These are phyloP conservation scores for Pachliopta kotzebuea DNA, from an alignment of 2,888 invertebrate genomes.

Conservation along the genomic window DNA sequence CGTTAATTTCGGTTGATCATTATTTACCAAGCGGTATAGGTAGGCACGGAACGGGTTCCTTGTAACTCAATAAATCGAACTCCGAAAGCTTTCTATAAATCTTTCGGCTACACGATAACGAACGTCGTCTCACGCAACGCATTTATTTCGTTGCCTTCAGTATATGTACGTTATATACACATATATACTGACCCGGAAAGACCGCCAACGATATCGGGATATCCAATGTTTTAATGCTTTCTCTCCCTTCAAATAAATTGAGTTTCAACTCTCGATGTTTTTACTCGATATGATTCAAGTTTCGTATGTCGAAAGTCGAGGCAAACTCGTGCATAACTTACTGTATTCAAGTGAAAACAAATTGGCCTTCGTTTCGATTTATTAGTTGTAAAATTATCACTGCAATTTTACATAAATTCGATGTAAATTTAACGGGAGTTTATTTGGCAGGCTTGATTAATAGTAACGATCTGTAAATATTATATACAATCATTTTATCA, in stretches of 20 bases:
- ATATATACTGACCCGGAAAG: constrained; percentile 56
- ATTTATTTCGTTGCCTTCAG: constrained; percentile 56
- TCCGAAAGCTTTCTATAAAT: constrained; percentile 74
- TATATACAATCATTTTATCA: background rate
- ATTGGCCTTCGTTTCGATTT: constrained; percentile 49
- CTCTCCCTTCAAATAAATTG: constrained; percentile 43
- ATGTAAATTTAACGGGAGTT: constrained; percentile 48
- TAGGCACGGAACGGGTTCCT: constrained; percentile 76
- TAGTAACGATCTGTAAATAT: constrained; percentile 9
- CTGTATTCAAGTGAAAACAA: constrained; percentile 41
- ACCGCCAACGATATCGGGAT: constrained; percentile 53
- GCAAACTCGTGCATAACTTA: constrained; percentile 32
- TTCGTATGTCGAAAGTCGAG: constrained; percentile 40
- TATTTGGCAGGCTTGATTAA: constrained; percentile 16
- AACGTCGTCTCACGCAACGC: constrained; percentile 77
- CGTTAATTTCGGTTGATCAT: constrained; percentile 73
- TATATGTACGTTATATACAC: constrained; percentile 42
- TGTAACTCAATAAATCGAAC: constrained; percentile 69
- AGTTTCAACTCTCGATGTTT: constrained; percentile 38
- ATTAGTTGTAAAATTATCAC: constrained; percentile 52
- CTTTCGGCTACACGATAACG: constrained; percentile 74
- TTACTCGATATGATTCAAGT: constrained; percentile 41
- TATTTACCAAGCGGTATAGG: constrained; percentile 77
- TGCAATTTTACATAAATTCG: constrained; percentile 53
- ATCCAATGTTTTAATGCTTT: constrained; percentile 49